phyloP scores from a whole-genome alignment of 2,797 vertebrate species.

The Zenarchopterus dispar region DNA sequence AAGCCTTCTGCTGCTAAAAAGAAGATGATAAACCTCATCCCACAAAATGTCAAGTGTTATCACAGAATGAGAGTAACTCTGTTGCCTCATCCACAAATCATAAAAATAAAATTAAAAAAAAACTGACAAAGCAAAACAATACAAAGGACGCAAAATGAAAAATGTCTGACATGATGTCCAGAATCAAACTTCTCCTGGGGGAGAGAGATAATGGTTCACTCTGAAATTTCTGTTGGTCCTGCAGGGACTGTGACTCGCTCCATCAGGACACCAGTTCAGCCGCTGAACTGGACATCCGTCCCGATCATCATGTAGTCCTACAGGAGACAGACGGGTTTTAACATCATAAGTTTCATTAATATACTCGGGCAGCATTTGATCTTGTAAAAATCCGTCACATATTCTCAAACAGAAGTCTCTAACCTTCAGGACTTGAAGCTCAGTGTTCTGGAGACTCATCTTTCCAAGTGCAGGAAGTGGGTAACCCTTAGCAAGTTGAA shows the following conservation, averaged over 20 bases:
- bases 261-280: constrained; percentile 43
- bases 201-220: too few species aligned
- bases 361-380: background rate
- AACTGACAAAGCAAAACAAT: background rate
- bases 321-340: background rate
- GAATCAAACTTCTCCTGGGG: too few species aligned
- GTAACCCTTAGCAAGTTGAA: constrained; percentile 70
- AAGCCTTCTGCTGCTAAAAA: constrained; percentile 2
- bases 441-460: constrained; percentile 76
- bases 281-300: constrained; percentile 76
- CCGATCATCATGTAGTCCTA: constrained; percentile 80
- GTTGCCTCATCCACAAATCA: background rate
- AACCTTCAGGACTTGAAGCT: constrained; percentile 79
- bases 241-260: background rate
- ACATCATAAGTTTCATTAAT: background rate
- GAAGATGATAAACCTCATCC: background rate
- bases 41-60: constrained; percentile 6
- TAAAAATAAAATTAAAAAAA: too few species aligned
- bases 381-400: background rate
- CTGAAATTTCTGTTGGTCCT: too few species aligned
- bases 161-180: too few species aligned
- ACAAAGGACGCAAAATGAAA: background rate
- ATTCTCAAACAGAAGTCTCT: constrained; percentile 16
- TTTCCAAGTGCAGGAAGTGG: constrained; percentile 80
- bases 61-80: constrained; percentile 2